Conservation (phyloP, 35 echinoderm and acorn worm species). For the Heliocidaris tuberculata region DNA sequence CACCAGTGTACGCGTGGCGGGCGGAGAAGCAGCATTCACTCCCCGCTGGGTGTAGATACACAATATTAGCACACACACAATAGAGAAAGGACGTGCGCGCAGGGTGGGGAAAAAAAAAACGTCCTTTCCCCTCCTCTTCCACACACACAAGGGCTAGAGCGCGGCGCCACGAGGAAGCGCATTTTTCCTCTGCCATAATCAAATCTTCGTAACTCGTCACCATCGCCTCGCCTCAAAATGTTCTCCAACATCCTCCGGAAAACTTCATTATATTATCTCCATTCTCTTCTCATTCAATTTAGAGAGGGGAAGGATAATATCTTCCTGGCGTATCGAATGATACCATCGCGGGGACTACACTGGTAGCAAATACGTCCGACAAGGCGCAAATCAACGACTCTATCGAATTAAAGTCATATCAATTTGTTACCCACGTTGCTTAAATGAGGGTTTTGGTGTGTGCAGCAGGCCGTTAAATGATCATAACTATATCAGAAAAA, state of each 20-base stretch:
- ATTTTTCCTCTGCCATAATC: neutral
- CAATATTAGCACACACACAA: neutral
- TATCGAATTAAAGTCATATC: neutral
- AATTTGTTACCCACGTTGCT: constrained; percentile 10
- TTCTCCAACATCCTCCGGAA: neutral
- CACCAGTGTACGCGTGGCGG: neutral
- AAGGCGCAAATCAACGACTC: neutral
- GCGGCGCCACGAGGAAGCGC: neutral
- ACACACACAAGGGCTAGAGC: neutral
- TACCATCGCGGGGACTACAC: neutral
- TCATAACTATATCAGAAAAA: constrained; percentile 10
- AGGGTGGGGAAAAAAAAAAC: neutral
- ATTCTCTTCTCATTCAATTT: neutral
- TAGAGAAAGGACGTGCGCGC: neutral
- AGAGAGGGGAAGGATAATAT: neutral
- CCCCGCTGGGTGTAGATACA: neutral
- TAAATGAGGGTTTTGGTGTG: neutral
- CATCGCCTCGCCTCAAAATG: neutral
- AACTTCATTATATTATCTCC: neutral
- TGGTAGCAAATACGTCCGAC: neutral
- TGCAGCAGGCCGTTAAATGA: neutral
- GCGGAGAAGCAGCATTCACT: neutral
- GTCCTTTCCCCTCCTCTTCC: neutral
- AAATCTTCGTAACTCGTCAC: neutral
- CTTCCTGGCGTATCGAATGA: neutral